Conservation (phyloP, 2,797 vertebrate genomes). For the Aldrovandia affinis region DNA sequence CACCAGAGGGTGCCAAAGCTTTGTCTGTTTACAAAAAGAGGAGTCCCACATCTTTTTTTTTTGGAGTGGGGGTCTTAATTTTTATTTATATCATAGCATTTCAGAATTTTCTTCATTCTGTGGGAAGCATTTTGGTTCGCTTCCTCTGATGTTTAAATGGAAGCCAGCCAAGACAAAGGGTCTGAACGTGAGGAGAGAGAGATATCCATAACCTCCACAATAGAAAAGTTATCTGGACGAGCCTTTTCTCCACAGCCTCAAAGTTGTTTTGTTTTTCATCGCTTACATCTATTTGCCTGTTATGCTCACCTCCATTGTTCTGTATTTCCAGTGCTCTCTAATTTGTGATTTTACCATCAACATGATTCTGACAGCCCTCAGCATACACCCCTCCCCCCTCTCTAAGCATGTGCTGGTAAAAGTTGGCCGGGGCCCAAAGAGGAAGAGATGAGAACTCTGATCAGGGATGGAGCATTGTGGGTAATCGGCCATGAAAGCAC, state of each 20-base stretch:
- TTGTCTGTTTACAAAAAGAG: slow-evolving; percentile 68
- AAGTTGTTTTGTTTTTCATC: neutral
- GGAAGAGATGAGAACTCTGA: slow-evolving; percentile 11
- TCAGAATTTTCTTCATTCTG: slow-evolving; percentile 22
- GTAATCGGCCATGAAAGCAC: slow-evolving; percentile 41
- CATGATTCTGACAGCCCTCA: slow-evolving; percentile 13
- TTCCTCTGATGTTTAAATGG: neutral
- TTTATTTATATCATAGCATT: slow-evolving; percentile 37
- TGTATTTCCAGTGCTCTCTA: neutral
- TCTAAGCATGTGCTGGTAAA: slow-evolving; percentile 19
- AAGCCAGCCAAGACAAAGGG: neutral
- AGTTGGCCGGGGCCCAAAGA: slow-evolving; percentile 35
- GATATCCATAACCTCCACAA: too few species aligned
- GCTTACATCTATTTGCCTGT: neutral
- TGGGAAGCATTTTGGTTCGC: neutral
- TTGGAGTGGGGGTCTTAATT: slow-evolving; percentile 34
- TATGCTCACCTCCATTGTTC: neutral
- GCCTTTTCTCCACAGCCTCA: neutral
- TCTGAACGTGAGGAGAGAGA: neutral
- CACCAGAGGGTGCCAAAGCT: slow-evolving; percentile 87
- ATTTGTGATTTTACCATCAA: slow-evolving; percentile 22
- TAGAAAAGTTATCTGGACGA: too few species aligned
- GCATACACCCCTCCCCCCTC: neutral
- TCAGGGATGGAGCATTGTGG: slow-evolving; percentile 37
- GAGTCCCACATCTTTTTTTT: slow-evolving; percentile 44